Evolutionary conservation across 2,797 vertebrate species (phyloP).

Genomic region (Lemur catta): DNA sequence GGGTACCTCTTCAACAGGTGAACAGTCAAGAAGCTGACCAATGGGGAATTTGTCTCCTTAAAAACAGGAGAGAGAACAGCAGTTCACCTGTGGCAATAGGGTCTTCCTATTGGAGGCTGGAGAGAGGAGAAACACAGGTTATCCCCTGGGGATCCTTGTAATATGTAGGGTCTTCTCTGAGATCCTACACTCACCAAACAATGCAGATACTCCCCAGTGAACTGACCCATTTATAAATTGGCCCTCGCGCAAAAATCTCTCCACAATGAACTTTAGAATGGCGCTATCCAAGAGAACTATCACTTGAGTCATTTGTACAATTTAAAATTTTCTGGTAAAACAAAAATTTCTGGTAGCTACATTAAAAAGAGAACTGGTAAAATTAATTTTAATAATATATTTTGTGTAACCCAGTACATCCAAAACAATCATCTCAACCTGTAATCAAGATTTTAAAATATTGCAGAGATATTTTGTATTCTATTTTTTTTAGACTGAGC

Average conservation of each 20-base stretch:
- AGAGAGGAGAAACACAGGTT: background rate
- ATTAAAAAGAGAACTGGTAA: background rate
- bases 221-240: background rate
- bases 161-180: accelerated
- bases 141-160: accelerated
- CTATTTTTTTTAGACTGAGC: no score
- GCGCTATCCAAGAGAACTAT: background rate
- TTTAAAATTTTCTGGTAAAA: background rate
- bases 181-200: background rate
- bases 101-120: background rate
- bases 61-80: background rate
- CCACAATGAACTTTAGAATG: background rate
- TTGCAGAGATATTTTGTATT: background rate
- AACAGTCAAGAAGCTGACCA: background rate
- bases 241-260: no score
- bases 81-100: accelerated
- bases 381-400: background rate
- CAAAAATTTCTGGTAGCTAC: background rate
- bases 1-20: background rate
- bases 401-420: background rate
- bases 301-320: accelerated
- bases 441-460: background rate
- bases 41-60: background rate
- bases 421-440: background rate
- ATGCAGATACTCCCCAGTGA: background rate